Conservation (phyloP, 1,140 invertebrate genomes). For the Papilio glaucus region DNA sequence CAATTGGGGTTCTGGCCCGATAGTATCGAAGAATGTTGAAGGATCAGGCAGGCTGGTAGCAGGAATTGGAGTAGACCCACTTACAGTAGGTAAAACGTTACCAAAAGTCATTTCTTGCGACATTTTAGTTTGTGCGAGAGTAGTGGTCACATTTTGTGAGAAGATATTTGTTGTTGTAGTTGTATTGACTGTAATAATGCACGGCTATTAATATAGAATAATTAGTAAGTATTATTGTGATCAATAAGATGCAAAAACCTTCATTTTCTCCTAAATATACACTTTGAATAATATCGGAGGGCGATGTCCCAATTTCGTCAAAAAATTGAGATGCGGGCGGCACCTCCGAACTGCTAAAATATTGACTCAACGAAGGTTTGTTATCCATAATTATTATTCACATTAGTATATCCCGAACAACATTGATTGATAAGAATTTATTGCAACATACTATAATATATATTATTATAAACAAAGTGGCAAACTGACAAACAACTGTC, state of each 20-base stretch:
- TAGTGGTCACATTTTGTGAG: slow-evolving; percentile 53
- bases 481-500: slow-evolving; percentile 4
- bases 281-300: slow-evolving; percentile 75
- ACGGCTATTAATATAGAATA: slow-evolving; percentile 30
- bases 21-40: slow-evolving; percentile 80
- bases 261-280: slow-evolving; percentile 71
- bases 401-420: slow-evolving; percentile 38
- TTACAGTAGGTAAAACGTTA: slow-evolving; percentile 71
- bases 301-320: slow-evolving; percentile 76
- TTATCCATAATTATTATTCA: slow-evolving; percentile 65
- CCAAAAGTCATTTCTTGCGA: slow-evolving; percentile 63
- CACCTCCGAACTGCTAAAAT: slow-evolving; percentile 72
- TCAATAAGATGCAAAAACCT: slow-evolving; percentile 47
- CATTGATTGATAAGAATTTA: slow-evolving; percentile 38
- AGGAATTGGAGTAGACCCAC: slow-evolving; percentile 61
- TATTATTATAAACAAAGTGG: slow-evolving; percentile 13
- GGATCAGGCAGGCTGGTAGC: slow-evolving; percentile 75
- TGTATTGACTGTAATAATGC: slow-evolving; percentile 43
- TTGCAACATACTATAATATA: not conserved
- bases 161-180: slow-evolving; percentile 50
- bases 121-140: slow-evolving; percentile 56
- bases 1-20: slow-evolving; percentile 71
- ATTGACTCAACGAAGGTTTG: slow-evolving; percentile 77
- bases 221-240: slow-evolving; percentile 11
- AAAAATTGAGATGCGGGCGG: slow-evolving; percentile 78